phyloP scores from a whole-genome alignment of 2,113 vertebrate genomes.

The Pagrus major region DNA sequence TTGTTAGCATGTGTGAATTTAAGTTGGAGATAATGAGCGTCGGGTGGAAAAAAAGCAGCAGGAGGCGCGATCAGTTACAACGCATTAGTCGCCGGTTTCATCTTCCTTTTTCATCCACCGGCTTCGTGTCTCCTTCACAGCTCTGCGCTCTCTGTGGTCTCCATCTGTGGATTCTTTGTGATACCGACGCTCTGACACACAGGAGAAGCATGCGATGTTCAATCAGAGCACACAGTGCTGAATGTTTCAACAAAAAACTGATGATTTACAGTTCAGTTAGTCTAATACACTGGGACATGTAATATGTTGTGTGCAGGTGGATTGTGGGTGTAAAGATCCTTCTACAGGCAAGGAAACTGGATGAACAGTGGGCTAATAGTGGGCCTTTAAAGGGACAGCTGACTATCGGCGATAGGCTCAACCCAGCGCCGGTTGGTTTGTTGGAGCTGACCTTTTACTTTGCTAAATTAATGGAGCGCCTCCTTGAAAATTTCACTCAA shows the following conservation, averaged over 20 bases:
- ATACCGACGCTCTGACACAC: not conserved
- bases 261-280: not conserved
- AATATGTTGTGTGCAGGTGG: not conserved
- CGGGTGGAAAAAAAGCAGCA: not conserved
- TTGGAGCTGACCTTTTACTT: too few species aligned
- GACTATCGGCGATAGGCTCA: too few species aligned
- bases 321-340: not conserved
- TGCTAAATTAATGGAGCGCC: too few species aligned
- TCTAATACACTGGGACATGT: not conserved
- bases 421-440: too few species aligned
- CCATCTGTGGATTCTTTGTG: not conserved
- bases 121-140: not conserved
- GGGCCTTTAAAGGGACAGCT: too few species aligned
- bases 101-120: not conserved
- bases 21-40: conserved; percentile 45
- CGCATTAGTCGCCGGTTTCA: conserved; percentile 1
- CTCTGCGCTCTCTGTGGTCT: not conserved
- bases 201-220: not conserved
- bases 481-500: too few species aligned
- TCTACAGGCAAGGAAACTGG: not conserved
- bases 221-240: too few species aligned
- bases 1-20: conserved; percentile 38
- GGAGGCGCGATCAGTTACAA: conserved; percentile 4
- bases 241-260: not conserved
- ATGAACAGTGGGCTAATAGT: too few species aligned